phyloP scores from a whole-genome alignment of 2,113 vertebrate species.

The Psophia crepitans region DNA sequence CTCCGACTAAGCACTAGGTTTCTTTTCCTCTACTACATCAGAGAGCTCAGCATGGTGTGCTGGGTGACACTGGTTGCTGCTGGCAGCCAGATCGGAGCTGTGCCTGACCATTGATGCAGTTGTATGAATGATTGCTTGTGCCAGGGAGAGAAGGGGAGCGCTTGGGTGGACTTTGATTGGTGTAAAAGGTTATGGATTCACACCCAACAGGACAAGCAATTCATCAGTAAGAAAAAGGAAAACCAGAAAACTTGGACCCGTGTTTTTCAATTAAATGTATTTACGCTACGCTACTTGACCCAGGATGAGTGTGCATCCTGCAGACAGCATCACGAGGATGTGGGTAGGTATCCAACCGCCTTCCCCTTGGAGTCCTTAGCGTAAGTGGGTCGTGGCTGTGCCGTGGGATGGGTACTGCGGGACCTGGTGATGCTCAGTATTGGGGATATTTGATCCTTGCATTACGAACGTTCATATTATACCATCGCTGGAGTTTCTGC shows the following conservation, averaged over 20 bases:
- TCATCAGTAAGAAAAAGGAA: background rate
- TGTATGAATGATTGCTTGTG: background rate
- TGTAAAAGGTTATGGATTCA: background rate
- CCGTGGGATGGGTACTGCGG: background rate
- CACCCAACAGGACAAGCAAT: background rate
- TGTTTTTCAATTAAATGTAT: background rate
- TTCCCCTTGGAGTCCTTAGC: background rate
- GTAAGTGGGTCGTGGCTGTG: background rate
- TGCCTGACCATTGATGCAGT: background rate
- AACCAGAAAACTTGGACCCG: background rate
- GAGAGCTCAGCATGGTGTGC: background rate
- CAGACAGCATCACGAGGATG: background rate
- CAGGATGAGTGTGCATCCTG: background rate
- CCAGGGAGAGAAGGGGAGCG: background rate
- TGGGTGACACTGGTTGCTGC: background rate
- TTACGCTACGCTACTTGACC: background rate
- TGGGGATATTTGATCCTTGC: background rate
- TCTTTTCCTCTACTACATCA: background rate
- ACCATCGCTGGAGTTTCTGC: background rate
- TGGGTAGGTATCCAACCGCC: background rate
- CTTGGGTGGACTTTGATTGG: background rate
- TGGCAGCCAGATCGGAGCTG: background rate
- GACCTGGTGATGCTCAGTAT: background rate
- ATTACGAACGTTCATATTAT: rapidly evolving
- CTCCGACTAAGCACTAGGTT: background rate